These are phyloP conservation scores for Cyrtorhinus lividipennis DNA, from an alignment of 1,140 invertebrate genomes.

Conservation along the genomic window DNA sequence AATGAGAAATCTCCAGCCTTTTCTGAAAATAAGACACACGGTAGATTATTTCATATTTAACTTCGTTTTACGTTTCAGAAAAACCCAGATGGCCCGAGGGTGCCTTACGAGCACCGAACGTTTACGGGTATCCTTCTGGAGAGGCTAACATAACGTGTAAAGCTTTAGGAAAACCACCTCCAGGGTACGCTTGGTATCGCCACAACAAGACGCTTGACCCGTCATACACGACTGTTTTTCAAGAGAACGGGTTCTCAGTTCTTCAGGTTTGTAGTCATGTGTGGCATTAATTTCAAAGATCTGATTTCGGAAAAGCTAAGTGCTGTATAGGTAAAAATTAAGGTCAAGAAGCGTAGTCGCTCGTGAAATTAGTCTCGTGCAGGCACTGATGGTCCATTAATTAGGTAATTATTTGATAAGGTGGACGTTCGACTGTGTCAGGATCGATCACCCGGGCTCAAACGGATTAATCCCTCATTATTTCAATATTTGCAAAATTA, in stretches of 20 bases:
- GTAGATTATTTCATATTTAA: no score
- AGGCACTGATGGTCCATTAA: no score
- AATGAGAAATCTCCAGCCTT: no score
- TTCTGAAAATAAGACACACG: no score
- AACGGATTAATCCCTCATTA: no score
- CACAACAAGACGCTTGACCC: conserved; percentile 10
- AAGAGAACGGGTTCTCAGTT: background rate
- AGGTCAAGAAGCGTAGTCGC: background rate
- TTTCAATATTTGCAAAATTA: no score
- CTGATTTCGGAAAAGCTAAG: background rate
- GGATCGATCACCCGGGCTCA: no score
- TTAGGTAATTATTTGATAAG: no score
- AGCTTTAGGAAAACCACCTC: background rate
- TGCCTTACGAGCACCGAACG: background rate
- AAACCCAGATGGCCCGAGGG: conserved; percentile 12
- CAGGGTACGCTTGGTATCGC: conserved; percentile 12
- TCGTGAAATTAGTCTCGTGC: no score
- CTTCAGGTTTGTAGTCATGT: background rate
- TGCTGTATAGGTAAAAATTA: background rate
- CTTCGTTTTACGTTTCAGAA: conserved; percentile 12
- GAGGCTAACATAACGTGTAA: conserved; percentile 16
- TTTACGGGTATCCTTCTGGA: conserved; percentile 9
- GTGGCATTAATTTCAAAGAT: background rate
- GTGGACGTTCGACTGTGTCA: no score
- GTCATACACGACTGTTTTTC: background rate